These are phyloP conservation scores for Glareola pratincola DNA, from an alignment of 2,113 vertebrate species.

Conservation along the genomic window DNA sequence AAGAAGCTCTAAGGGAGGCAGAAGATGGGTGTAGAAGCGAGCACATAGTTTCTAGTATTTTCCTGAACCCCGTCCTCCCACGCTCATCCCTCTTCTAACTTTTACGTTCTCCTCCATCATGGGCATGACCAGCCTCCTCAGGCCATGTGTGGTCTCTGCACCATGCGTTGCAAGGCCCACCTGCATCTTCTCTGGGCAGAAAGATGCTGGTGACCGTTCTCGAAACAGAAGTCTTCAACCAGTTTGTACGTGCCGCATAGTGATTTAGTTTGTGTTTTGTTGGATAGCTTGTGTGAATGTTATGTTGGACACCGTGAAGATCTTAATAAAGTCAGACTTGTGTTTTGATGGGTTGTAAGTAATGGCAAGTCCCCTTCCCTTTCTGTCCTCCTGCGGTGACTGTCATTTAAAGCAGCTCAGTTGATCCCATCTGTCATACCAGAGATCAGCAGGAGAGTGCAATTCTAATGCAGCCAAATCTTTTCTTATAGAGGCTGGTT, in stretches of 20 bases:
- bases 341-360: not conserved
- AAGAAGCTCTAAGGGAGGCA: not conserved
- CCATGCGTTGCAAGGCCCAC: not conserved
- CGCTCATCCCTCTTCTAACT: not conserved
- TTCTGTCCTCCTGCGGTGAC: not conserved
- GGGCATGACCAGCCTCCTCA: not conserved
- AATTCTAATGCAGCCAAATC: not conserved
- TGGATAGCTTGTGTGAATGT: not conserved
- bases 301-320: not conserved
- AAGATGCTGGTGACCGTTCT: not conserved
- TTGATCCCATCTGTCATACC: not conserved
- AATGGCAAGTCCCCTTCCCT: not conserved
- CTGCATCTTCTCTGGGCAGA: not conserved
- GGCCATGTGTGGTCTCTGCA: fast-evolving
- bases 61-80: not conserved
- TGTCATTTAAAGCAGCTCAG: slow-evolving; percentile 15
- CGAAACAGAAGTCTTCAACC: not conserved
- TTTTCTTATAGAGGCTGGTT: not conserved
- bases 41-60: not conserved
- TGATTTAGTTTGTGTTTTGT: not conserved
- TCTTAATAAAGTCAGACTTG: not conserved
- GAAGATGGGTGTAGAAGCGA: not conserved
- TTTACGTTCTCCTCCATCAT: fast-evolving
- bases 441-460: not conserved
- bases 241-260: not conserved